phyloP scores from a whole-genome alignment of 1,140 invertebrate species.

The Drosophila guanche region DNA sequence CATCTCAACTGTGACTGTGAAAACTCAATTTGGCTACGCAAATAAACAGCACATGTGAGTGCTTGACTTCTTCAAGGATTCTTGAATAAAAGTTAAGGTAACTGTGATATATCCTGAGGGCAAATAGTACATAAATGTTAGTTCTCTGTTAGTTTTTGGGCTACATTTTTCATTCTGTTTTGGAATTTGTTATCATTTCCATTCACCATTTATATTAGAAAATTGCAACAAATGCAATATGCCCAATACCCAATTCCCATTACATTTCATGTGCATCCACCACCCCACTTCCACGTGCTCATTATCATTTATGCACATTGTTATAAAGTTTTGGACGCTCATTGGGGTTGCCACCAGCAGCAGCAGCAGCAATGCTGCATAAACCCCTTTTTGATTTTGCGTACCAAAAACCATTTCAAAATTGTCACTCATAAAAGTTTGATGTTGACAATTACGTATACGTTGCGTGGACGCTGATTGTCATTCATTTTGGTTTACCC shows the following conservation, averaged over 20 bases:
- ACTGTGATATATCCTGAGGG: background rate
- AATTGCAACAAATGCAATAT: constrained; percentile 7
- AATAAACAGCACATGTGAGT: constrained; percentile 39
- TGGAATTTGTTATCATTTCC: background rate
- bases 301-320: constrained; percentile 59
- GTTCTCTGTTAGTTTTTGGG: too few species aligned
- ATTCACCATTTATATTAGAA: background rate
- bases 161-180: background rate
- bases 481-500: constrained; percentile 43
- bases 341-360: background rate
- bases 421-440: constrained; percentile 80
- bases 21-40: constrained; percentile 53
- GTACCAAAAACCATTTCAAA: constrained; percentile 54
- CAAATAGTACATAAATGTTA: too few species aligned
- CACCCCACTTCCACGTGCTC: constrained; percentile 17
- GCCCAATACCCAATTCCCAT: background rate
- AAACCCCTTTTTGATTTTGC: background rate
- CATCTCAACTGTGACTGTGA: constrained; percentile 27
- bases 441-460: constrained; percentile 69
- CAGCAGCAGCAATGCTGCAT: too few species aligned
- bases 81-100: constrained; percentile 28
- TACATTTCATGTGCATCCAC: background rate
- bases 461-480: constrained; percentile 69
- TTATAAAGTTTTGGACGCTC: constrained; percentile 35
- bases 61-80: constrained; percentile 39